These are phyloP conservation scores for Marcusenius ussheri DNA, from an alignment of 2,113 vertebrate genomes.

Conservation along the genomic window DNA sequence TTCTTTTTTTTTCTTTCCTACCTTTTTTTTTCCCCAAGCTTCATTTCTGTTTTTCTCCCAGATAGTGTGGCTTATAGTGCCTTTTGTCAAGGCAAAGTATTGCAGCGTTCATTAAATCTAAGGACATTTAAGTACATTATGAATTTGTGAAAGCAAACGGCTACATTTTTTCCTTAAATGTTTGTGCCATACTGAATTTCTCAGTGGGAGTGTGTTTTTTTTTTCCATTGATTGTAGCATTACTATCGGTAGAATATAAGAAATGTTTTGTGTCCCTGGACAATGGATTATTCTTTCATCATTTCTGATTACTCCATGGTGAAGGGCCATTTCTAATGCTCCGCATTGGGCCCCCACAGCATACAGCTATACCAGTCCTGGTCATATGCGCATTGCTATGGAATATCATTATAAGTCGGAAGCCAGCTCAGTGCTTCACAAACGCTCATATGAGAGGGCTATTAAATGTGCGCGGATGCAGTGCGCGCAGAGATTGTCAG, in stretches of 20 bases:
- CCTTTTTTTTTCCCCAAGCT: background rate
- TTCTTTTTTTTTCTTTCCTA: background rate
- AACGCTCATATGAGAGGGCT: background rate
- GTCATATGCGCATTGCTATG: background rate
- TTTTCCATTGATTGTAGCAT: background rate
- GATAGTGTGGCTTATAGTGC: background rate
- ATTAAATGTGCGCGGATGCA: background rate
- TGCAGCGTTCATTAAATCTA: background rate
- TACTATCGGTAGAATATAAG: background rate
- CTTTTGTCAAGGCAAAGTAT: background rate
- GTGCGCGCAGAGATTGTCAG: slow-evolving; percentile 26
- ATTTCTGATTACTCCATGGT: background rate
- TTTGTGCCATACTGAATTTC: background rate
- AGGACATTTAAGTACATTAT: background rate
- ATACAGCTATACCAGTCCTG: background rate
- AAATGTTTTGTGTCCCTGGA: background rate
- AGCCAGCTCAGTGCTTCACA: background rate
- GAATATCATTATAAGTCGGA: background rate
- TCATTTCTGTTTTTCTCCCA: background rate
- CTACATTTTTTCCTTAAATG: background rate
- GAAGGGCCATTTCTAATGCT: background rate
- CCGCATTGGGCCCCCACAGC: background rate
- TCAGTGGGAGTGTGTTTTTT: background rate
- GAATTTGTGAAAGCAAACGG: background rate
- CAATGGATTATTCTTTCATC: background rate